These are phyloP conservation scores for Paramuricea clavata DNA, from an alignment of 92 coral and sea anemone genomes.

Conservation along the genomic window DNA sequence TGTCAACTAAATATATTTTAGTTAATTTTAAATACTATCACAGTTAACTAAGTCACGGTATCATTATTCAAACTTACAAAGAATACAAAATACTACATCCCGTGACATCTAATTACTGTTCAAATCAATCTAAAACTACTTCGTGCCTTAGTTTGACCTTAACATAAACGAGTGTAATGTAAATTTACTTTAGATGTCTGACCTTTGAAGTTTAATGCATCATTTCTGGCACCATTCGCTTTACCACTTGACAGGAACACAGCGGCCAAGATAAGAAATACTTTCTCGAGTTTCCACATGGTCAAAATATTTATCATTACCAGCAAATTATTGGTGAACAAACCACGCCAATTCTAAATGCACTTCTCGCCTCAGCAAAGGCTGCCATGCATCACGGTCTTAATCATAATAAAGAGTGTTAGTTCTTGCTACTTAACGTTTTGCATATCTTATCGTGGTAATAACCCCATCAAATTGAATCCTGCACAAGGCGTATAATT, in stretches of 20 bases:
- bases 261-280: not conserved
- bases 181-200: conserved; percentile 7
- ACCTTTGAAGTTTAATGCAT: conserved; percentile 6
- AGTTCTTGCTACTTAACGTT: not conserved
- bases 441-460: conserved; percentile 25
- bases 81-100: not conserved
- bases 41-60: not conserved
- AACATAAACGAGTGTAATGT: not conserved
- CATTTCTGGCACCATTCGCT: not conserved
- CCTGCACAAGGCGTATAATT: not conserved
- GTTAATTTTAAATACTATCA: not conserved
- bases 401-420: conserved; percentile 6
- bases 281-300: not conserved
- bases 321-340: conserved; percentile 1
- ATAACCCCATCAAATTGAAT: not conserved
- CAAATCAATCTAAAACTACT: not conserved
- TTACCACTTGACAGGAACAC: not conserved
- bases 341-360: not conserved
- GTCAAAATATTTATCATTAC: not conserved
- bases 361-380: not conserved
- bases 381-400: conserved; percentile 11
- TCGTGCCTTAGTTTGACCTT: not conserved
- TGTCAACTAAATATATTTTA: not conserved
- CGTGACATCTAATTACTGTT: not conserved
- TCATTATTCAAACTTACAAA: no score